Evolutionary conservation across 92 coral and sea anemone species (phyloP).

Genomic region (Micromussa lordhowensis): DNA sequence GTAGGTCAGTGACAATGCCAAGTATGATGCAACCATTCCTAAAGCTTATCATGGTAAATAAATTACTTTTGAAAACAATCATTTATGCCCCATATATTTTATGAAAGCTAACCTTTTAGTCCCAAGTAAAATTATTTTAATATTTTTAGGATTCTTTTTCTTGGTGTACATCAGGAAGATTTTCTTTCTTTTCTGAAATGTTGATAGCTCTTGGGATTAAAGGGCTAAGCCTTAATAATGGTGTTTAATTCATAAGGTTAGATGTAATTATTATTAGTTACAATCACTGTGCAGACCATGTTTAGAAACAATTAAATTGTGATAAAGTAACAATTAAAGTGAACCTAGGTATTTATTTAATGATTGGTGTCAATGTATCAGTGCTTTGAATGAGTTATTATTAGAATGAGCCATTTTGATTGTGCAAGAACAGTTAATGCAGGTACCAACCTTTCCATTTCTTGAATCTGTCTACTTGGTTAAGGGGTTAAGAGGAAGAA

Average conservation of each 20-base stretch:
- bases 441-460: constrained; percentile 63
- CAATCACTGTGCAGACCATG: neutral
- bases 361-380: neutral
- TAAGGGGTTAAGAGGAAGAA: constrained; percentile 55
- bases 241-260: neutral
- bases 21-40: neutral
- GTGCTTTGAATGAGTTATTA: neutral
- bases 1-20: neutral
- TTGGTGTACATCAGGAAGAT: neutral
- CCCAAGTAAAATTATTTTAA: neutral
- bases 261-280: neutral
- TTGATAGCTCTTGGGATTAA: neutral
- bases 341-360: neutral
- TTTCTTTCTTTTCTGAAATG: neutral
- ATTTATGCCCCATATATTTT: neutral
- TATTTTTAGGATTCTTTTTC: neutral
- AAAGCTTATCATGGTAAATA: neutral
- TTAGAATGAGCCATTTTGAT: constrained; percentile 15
- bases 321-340: neutral
- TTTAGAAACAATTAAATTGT: neutral
- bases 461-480: constrained; percentile 69
- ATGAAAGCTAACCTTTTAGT: neutral
- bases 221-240: neutral
- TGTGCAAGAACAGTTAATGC: constrained; percentile 6
- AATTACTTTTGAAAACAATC: neutral